phyloP scores from a whole-genome alignment of 2,113 vertebrate genomes.

The Trogon surrucura region DNA sequence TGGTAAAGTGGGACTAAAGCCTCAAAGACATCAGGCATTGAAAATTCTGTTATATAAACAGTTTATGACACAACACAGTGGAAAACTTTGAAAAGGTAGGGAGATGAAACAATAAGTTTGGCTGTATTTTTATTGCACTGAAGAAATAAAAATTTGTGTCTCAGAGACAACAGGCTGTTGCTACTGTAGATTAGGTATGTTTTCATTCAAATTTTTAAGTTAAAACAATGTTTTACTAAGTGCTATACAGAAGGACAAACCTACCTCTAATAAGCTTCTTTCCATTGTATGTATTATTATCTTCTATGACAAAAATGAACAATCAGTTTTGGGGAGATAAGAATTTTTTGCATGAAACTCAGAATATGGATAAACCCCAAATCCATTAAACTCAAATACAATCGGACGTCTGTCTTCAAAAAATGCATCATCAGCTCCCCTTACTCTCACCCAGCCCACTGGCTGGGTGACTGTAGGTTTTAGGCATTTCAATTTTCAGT shows the following conservation, averaged over 20 bases:
- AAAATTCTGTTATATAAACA: not conserved
- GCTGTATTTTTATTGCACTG: not conserved
- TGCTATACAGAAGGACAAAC: not conserved
- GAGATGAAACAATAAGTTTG: not conserved
- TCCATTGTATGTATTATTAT: not conserved
- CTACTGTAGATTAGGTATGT: not conserved
- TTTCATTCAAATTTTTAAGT: not conserved
- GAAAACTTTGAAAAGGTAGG: not conserved
- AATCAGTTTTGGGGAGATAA: not conserved
- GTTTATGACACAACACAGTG: accelerated
- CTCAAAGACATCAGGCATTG: not conserved
- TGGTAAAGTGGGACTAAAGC: not conserved
- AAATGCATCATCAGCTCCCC: not conserved
- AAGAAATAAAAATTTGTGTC: not conserved
- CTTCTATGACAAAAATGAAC: not conserved
- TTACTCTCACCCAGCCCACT: not conserved
- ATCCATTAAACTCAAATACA: not conserved
- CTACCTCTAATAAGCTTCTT: not conserved
- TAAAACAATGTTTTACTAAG: not conserved
- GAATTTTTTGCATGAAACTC: not conserved
- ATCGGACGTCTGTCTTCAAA: not conserved
- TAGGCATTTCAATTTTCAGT: not conserved
- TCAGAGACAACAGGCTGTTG: not conserved
- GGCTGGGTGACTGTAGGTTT: no score
- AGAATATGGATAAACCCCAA: not conserved